phyloP scores from a whole-genome alignment of 2,113 vertebrate species.

The Phaethornis superciliosus region DNA sequence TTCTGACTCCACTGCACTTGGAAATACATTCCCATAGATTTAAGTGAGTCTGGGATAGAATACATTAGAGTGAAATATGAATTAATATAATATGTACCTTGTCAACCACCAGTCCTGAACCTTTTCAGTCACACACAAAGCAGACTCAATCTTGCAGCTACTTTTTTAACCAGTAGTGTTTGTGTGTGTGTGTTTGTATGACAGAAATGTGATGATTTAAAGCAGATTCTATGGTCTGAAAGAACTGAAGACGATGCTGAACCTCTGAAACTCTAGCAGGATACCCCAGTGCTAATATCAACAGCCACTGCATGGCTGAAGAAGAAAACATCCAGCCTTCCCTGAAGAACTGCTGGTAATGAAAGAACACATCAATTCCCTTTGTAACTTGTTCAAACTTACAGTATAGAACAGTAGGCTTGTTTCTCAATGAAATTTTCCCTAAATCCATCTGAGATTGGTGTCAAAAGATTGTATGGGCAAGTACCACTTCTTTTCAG shows the following conservation, averaged over 20 bases:
- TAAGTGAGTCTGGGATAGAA: background rate
- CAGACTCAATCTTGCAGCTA: rapidly evolving
- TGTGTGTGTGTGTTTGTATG: rapidly evolving
- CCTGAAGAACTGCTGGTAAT: background rate
- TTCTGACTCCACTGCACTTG: background rate
- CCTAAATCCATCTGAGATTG: background rate
- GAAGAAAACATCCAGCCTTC: background rate
- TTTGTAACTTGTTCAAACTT: background rate
- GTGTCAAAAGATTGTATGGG: background rate
- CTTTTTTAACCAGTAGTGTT: background rate
- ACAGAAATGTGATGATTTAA: background rate
- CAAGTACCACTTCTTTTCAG: background rate
- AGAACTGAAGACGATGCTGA: background rate
- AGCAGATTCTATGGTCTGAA: background rate
- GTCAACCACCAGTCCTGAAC: background rate
- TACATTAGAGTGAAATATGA: background rate
- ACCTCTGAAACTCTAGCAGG: background rate
- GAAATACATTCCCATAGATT: background rate
- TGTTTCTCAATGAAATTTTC: background rate
- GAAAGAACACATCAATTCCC: background rate
- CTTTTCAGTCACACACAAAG: background rate
- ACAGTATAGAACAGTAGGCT: background rate
- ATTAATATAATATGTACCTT: background rate
- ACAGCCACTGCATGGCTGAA: background rate
- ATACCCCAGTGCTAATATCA: background rate